Base-by-base conservation (phyloP, 2,888 invertebrate genomes). In the Aphodius sticticus region DNA sequence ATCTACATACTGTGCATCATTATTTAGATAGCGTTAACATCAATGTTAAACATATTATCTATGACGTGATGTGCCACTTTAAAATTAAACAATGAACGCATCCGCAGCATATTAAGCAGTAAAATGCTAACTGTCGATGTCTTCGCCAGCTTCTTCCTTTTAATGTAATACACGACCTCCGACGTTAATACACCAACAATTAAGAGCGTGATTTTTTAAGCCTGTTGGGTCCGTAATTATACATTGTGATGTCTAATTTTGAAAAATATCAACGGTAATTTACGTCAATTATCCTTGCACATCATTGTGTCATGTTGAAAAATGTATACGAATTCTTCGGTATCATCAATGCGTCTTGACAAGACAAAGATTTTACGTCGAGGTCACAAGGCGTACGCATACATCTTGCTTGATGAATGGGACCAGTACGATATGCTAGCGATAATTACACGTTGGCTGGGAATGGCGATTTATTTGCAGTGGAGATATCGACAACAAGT, bases 371-470 rank as follows among this genome's bases (percentile, higher is more conserved):
- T 53, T 53, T 53, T 53, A 53, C 53, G 53, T 53, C 53, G 53
- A 53, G 53, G 53, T 53, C 53, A 12, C 53, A 53, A 53, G 53
- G 12, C 53, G 53, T 5, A 53, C 53, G 53, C 53, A 53, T 53
- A 53, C 53, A 53, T 53, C 53, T 53, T 5, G 53, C 53, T 53
- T 53, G 53, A 53, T 53, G 53, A 53, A 53, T 53, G 53, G 53
- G 53, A 2, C 53, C 53, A 53, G 53, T 53, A 53, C 53, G 53
- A 53, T 9, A 53, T 53, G 53, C 53, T 53, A 5, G 53, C 53
- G 53, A 53, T 53, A 53, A 53, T 53, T 53, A 53, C 53, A 53
- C 53, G 53, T 53, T 53, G 53, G 53, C 53, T 53, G 53, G 53
- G 53, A 53, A 53, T 53, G 53, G 53, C 53, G 53, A 53, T 53